These are phyloP conservation scores for Lordiphosa clarofinis DNA, from an alignment of 1,140 invertebrate genomes.

Conservation along the genomic window DNA sequence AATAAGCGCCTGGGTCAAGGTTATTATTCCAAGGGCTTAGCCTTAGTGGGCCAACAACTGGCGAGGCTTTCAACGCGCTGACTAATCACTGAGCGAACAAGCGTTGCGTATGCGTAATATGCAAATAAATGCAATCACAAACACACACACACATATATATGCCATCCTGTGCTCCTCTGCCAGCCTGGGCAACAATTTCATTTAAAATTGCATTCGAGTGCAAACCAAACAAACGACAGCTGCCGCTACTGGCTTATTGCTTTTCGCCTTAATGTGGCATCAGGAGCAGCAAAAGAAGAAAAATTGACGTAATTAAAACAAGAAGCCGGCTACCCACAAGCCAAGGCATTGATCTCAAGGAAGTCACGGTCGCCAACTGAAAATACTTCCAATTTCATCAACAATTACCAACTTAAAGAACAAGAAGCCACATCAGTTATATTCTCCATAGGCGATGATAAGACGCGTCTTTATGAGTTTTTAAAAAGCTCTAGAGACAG, in stretches of 20 bases:
- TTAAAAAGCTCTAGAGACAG: slow-evolving; percentile 5
- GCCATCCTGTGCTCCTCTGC: not conserved
- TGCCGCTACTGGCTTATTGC: slow-evolving; percentile 41
- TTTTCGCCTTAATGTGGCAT: slow-evolving; percentile 6
- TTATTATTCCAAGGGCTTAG: slow-evolving; percentile 9
- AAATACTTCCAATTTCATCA: too few relatives aligned
- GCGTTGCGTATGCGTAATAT: slow-evolving; percentile 57
- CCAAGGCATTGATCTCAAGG: too few relatives aligned
- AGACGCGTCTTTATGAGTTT: not conserved
- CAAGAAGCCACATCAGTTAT: too few relatives aligned
- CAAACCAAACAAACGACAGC: slow-evolving; percentile 46
- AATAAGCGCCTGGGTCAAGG: slow-evolving; percentile 47
- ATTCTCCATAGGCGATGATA: too few relatives aligned
- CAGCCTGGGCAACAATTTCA: slow-evolving; percentile 20
- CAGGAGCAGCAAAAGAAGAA: not conserved
- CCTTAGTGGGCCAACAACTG: slow-evolving; percentile 10
- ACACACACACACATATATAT: not conserved
- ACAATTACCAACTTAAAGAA: too few relatives aligned
- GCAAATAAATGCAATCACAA: slow-evolving; percentile 48
- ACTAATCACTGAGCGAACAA: slow-evolving; percentile 42
- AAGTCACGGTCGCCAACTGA: too few relatives aligned
- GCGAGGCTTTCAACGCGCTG: slow-evolving; percentile 16
- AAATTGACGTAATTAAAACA: slow-evolving; percentile 46
- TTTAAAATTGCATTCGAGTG: slow-evolving; percentile 37
- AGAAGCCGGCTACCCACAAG: slow-evolving; percentile 10